Evolutionary conservation across 2,888 invertebrate genomes (phyloP), one percentile per base, ranked within the genome.

Genomic region (Pterostichus madidus): DNA sequence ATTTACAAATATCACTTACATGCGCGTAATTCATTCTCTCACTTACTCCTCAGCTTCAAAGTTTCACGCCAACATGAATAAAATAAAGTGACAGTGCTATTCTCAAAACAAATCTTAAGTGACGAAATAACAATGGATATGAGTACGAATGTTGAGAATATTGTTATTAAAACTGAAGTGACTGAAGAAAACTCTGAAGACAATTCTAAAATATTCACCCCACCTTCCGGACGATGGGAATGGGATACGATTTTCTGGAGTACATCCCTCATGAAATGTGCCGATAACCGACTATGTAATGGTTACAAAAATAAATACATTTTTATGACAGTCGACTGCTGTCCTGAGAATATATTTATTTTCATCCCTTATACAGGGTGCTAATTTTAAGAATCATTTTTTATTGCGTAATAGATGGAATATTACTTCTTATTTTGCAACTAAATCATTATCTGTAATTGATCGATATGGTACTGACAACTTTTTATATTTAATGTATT

Each of bases 241-340:
- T 83, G 83, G 83, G 83, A 83, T 32, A 77, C 39, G 7, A 10
- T 64, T 53, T 83, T 68, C 24, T 76, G 76, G 77, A 83, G 77
- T 76, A 83, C 10, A 68, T 76, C 11, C n/a, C 44, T 56, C 11
- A 24, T 24, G 24, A 24, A 24, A 24, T 24, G 24, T 24, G 24
- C 24, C 1, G 24, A 24, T 24, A 24, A 24, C 3, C 24, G 24
- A 24, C 24, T 24, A 24, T 24, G 24, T 24, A 24, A 24, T 24
- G 24, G 24, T 24, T 2, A 24, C 24, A 24, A 1, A 24, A 24
- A 24, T 24, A 24, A 24, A 24, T 24, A 24, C 24, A 24, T 24
- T 24, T 24, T 24, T 24, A 24, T 24, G 2, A 24, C 1, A 24
- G 3, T 24, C 3, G 24, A 2, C 24, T 2, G 24, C 24, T 24